phyloP scores from a whole-genome alignment of 2,888 invertebrate species.

The Tanypteryx hageni region DNA sequence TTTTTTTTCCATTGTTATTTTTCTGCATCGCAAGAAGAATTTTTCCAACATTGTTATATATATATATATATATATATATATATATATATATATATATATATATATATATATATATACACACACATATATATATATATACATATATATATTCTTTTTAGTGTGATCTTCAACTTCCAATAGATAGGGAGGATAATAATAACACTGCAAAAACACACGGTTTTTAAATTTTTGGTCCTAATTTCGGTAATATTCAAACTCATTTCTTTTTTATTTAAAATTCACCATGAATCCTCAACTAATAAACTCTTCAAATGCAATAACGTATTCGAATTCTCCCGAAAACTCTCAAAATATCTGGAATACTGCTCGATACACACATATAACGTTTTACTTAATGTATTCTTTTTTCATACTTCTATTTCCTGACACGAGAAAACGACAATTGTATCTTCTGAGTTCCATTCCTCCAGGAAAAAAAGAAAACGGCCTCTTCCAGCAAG shows the following conservation, averaged over 20 bases:
- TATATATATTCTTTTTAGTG: background rate
- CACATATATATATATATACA: background rate
- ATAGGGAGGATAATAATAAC: background rate
- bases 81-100: constrained; percentile 15
- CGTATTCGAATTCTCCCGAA: constrained; percentile 26
- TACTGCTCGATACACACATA: constrained; percentile 4
- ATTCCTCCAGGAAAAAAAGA: background rate
- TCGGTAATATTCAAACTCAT: background rate
- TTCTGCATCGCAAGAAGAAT: background rate
- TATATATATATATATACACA: background rate
- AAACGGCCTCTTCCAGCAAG: background rate
- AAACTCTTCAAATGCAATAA: constrained; percentile 6
- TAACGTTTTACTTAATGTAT: background rate
- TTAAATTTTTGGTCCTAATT: constrained; percentile 7
- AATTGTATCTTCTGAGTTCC: background rate
- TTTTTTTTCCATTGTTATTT: background rate
- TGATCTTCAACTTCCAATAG: background rate
- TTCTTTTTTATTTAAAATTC: background rate
- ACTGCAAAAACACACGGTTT: background rate
- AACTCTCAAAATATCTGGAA: constrained; percentile 47
- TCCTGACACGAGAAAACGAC: constrained; percentile 10
- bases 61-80: background rate
- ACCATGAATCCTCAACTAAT: background rate
- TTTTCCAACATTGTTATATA: constrained; percentile 22
- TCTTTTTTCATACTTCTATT: background rate